Conservation (phyloP, 2,113 vertebrate genomes). For the Heptranchias perlo region DNA sequence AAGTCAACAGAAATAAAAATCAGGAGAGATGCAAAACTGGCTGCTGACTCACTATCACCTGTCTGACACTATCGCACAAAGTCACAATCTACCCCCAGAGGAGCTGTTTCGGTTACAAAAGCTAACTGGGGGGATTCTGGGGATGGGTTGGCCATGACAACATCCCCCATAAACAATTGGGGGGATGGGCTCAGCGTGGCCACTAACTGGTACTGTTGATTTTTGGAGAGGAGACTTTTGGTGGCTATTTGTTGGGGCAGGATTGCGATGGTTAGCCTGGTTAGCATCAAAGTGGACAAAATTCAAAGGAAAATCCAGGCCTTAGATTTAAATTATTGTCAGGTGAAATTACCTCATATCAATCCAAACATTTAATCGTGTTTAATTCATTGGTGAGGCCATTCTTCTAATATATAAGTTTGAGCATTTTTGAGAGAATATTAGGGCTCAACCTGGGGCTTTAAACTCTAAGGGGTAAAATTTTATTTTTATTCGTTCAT, state of each 20-base stretch:
- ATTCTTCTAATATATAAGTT: too few species aligned
- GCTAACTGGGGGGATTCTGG: too few species aligned
- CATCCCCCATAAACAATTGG: too few species aligned
- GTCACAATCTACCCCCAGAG: neutral
- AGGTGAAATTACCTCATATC: neutral
- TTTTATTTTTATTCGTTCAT: too few species aligned
- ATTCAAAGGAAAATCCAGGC: neutral
- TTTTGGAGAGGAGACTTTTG: neutral
- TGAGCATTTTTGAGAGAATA: neutral
- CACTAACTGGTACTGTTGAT: neutral
- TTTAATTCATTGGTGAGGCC: neutral
- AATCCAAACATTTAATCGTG: neutral
- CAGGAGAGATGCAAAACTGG: neutral
- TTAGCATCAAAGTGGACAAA: neutral
- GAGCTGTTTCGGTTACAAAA: neutral
- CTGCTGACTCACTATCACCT: neutral
- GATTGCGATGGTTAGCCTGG: neutral
- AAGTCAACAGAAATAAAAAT: neutral
- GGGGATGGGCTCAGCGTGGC: neutral
- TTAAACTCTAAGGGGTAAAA: neutral
- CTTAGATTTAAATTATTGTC: neutral
- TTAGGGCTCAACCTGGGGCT: neutral
- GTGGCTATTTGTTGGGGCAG: neutral
- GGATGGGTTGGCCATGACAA: too few species aligned
- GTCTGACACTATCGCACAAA: neutral